A percentile compares a stretch with the other conserved stretches of the same genome.
phyloP scores from a whole-genome alignment of 1,140 invertebrate genomes.

The Sycophaga agraensis region DNA sequence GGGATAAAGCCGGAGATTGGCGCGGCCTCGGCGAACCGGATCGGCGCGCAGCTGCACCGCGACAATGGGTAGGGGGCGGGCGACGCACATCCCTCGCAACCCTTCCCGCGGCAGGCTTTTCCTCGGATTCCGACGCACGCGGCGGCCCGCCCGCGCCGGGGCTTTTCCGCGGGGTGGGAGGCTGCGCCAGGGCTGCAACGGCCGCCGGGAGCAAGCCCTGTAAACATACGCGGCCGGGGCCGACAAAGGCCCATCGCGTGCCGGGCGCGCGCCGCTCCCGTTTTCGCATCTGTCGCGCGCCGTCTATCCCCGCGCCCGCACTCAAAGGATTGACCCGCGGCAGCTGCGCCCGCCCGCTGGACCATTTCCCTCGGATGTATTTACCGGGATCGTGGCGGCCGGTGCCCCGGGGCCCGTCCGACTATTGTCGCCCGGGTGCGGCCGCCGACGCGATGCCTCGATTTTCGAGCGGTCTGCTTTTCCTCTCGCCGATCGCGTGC shows the following conservation, averaged over 20 bases:
- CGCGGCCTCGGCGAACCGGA: not conserved
- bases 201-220: not conserved
- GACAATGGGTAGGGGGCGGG: too few species aligned
- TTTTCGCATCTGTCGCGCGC: slow-evolving; percentile 34
- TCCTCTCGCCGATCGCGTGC: too few species aligned
- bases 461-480: too few species aligned
- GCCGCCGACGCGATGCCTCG: too few species aligned
- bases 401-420: too few species aligned
- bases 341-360: not conserved
- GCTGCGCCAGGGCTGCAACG: too few species aligned
- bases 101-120: slow-evolving; percentile 2
- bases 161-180: too few species aligned
- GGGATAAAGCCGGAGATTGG: not conserved
- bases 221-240: not conserved
- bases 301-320: not conserved
- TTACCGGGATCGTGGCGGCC: not conserved
- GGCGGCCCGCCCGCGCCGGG: too few species aligned
- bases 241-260: not conserved
- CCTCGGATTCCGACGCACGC: slow-evolving; percentile 6
- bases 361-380: not conserved
- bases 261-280: not conserved
- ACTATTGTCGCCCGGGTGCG: too few species aligned
- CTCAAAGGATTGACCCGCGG: slow-evolving; percentile 29
- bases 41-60: slow-evolving; percentile 3
- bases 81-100: not conserved